Base-by-base conservation (phyloP, 1,140 invertebrate species). In the Vanessa atalanta region DNA sequence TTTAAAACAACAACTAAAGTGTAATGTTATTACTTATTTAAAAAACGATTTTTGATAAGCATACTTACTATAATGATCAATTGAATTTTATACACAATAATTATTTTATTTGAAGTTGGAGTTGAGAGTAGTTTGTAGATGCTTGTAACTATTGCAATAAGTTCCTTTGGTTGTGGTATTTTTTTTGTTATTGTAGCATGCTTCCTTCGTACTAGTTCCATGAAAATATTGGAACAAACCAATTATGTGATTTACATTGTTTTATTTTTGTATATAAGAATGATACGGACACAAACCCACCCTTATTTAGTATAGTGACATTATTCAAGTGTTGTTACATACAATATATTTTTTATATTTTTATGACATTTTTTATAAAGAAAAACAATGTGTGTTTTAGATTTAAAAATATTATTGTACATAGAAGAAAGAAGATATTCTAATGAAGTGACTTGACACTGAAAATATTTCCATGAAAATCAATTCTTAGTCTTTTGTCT, bases 211-310 rank as follows among this genome's bases (percentile, higher is more conserved):
- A 65, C 51, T 73, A 64, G 76, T 79, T 77, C 70, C 61, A 76
- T 64, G 65, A 47, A 65, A 51, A 51, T 51, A 67, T 75, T 78
- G 77, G 75, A 78, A 76, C 71, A 50, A 65, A 67, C 37, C 63
- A 73, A 68, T 73, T 61, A n/a, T 60, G 51, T 65, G 43, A 65
- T 55, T 68, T 73, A 76, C 80, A 77, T 76, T 80, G 71, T 80
- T 73, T 75, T 77, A 61, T 77, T 79, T 81, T 83, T 87, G 79
- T 89, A 87, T 72, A 80, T 84, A 81, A 86, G 78, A 81, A 80
- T 79, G 80, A 88, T 83, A 92, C 90, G 89, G 90, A 92, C 90
- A 92, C 75, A 83, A 87, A 88, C 89, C 90, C 88, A 91, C 90
- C 90, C 79, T 82, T 87, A 87, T 76, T 57, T 74, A 92, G 88